Evolutionary conservation across 2,888 invertebrate genomes (phyloP).

Genomic region (Tiliacea citrago): DNA sequence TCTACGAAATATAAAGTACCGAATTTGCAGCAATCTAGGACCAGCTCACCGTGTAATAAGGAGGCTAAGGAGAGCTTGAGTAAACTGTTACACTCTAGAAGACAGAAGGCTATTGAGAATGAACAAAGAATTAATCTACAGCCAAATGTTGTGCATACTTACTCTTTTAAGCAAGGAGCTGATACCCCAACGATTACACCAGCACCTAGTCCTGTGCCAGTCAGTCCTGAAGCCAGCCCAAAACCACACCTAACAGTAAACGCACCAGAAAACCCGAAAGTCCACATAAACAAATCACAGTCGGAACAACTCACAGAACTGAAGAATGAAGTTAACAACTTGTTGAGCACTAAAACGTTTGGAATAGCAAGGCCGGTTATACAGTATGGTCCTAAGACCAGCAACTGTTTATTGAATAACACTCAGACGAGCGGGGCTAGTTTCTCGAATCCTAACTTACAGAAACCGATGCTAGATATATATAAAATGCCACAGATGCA

Average conservation of each 20-base stretch:
- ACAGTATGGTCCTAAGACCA: conserved; percentile 57
- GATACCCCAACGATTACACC: conserved; percentile 30
- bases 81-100: conserved; percentile 79
- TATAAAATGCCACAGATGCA: conserved; percentile 17
- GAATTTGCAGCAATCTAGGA: conserved; percentile 13
- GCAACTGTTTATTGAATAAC: conserved; percentile 33
- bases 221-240: conserved; percentile 62
- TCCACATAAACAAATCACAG: conserved; percentile 74
- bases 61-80: conserved; percentile 76
- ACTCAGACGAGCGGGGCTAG: conserved; percentile 19
- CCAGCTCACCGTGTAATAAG: conserved; percentile 18
- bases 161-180: conserved; percentile 18
- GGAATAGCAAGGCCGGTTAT: conserved; percentile 62
- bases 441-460: conserved; percentile 22
- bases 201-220: conserved; percentile 45
- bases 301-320: conserved; percentile 66
- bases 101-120: conserved; percentile 66
- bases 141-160: conserved; percentile 54
- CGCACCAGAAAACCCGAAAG: conserved; percentile 72
- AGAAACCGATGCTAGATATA: conserved; percentile 15
- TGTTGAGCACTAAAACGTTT: conserved; percentile 55
- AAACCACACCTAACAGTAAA: conserved; percentile 48
- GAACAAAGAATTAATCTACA: conserved; percentile 40
- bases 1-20: background rate
- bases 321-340: conserved; percentile 65